A percentile compares a stretch with the other conserved stretches of the same genome.
phyloP scores from a whole-genome alignment of 1,140 invertebrate species.

The Brachionus asplanchnoidis region DNA sequence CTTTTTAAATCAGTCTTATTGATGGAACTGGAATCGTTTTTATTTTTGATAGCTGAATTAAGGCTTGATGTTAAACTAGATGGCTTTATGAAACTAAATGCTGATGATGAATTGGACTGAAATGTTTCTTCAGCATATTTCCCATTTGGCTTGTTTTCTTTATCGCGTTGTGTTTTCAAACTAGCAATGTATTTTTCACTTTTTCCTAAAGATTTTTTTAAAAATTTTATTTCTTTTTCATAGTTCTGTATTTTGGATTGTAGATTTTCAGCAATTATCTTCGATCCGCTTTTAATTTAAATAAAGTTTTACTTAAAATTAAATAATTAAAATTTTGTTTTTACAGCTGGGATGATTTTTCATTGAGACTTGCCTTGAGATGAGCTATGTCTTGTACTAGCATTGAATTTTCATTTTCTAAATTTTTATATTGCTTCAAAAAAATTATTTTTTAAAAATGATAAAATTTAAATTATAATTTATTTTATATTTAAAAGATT shows the following conservation, averaged over 20 bases:
- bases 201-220: conserved; percentile 52
- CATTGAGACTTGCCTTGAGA: not conserved
- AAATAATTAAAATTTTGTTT: not conserved
- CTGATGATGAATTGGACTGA: conserved; percentile 35
- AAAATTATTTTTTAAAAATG: not conserved
- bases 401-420: conserved; percentile 10
- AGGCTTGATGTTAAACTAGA: not conserved
- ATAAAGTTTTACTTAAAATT: not conserved
- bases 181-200: conserved; percentile 54
- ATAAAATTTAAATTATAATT: too few relatives aligned
- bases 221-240: conserved; percentile 50
- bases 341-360: conserved; percentile 33
- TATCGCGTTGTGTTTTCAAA: conserved; percentile 47
- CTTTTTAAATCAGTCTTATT: conserved; percentile 1
- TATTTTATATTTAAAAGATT: too few relatives aligned
- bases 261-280: conserved; percentile 39
- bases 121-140: conserved; percentile 35
- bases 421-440: conserved; percentile 5
- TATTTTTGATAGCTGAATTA: not conserved
- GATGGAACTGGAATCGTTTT: not conserved
- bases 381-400: not conserved
- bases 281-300: not conserved
- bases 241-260: conserved; percentile 50
- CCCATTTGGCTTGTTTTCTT: not conserved
- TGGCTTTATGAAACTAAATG: not conserved